A percentile compares a stretch with the other conserved stretches of the same genome.
phyloP scores from a whole-genome alignment of 2,797 vertebrate species.

The Podargus strigoides region DNA sequence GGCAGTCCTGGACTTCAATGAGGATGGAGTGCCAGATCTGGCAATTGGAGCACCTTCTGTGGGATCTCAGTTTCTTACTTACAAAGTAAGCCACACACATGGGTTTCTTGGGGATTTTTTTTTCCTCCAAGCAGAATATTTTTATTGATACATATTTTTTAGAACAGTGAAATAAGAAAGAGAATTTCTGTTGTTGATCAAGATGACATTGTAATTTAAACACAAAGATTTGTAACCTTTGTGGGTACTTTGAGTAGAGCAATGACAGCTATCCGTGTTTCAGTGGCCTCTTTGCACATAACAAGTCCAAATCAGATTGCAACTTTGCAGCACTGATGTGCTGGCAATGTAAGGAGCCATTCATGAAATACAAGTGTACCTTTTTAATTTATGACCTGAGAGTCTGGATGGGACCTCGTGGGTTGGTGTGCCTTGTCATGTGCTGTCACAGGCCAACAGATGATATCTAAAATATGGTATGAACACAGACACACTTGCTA shows the following conservation, averaged over 20 bases:
- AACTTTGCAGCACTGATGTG: background rate
- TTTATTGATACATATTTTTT: background rate
- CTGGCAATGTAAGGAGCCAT: background rate
- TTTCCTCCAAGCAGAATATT: background rate
- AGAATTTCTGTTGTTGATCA: background rate
- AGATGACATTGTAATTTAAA: background rate
- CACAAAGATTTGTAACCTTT: background rate
- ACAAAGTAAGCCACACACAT: slow-evolving; percentile 60
- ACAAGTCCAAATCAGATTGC: background rate
- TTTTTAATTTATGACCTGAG: background rate
- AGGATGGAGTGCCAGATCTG: slow-evolving; percentile 72
- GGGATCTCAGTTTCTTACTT: slow-evolving; percentile 71
- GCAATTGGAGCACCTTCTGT: slow-evolving; percentile 76
- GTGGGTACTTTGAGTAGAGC: background rate
- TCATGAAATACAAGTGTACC: background rate
- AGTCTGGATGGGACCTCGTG: background rate
- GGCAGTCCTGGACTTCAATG: slow-evolving; percentile 76
- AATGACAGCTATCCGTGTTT: background rate
- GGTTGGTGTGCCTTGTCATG: background rate
- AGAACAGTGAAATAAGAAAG: background rate
- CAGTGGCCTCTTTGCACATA: background rate
- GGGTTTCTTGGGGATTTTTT: rapidly evolving
- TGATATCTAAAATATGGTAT: background rate
- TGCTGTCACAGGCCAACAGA: background rate
- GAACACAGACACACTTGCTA: background rate